A percentile compares a stretch with the other conserved stretches of the same genome.
These are phyloP conservation scores for Rana temporaria DNA, from an alignment of 2,113 vertebrate species.

Conservation along the genomic window DNA sequence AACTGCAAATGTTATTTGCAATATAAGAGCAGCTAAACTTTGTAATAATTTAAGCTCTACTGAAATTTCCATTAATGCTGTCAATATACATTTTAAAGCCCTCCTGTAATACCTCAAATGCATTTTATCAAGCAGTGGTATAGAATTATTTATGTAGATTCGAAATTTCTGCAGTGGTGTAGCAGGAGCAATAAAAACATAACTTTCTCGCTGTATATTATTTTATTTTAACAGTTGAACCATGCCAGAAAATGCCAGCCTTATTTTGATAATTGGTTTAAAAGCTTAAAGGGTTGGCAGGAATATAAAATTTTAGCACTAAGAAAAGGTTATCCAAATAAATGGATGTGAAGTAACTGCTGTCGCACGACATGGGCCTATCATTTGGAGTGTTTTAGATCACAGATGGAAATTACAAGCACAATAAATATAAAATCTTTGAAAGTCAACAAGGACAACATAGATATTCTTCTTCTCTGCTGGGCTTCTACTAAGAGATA, in stretches of 20 bases:
- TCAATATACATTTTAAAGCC: not conserved
- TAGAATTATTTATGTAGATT: not conserved
- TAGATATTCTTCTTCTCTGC: conserved; percentile 10
- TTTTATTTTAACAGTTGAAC: conserved; percentile 11
- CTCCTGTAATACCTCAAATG: conserved; percentile 11
- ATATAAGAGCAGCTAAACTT: not conserved
- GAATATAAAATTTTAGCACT: conserved; percentile 37
- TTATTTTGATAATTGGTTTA: conserved; percentile 52
- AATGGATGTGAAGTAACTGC: conserved; percentile 42
- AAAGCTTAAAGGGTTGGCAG: conserved; percentile 51
- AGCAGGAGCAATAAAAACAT: conserved; percentile 30
- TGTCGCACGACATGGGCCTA: conserved; percentile 21
- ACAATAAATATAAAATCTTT: conserved; percentile 41
- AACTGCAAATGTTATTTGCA: conserved; percentile 4
- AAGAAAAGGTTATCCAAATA: conserved; percentile 47
- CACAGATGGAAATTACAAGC: conserved; percentile 38
- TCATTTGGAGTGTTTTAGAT: conserved; percentile 38
- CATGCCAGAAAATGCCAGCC: conserved; percentile 29
- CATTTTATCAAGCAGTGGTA: not conserved
- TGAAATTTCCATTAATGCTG: conserved; percentile 1
- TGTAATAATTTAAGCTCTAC: not conserved
- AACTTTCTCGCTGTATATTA: not conserved
- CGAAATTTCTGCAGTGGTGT: not conserved
- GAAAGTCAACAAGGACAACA: conserved; percentile 34
- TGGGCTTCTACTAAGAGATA: not conserved